phyloP scores from a whole-genome alignment of 2,888 invertebrate genomes.

The Noctua janthina region DNA sequence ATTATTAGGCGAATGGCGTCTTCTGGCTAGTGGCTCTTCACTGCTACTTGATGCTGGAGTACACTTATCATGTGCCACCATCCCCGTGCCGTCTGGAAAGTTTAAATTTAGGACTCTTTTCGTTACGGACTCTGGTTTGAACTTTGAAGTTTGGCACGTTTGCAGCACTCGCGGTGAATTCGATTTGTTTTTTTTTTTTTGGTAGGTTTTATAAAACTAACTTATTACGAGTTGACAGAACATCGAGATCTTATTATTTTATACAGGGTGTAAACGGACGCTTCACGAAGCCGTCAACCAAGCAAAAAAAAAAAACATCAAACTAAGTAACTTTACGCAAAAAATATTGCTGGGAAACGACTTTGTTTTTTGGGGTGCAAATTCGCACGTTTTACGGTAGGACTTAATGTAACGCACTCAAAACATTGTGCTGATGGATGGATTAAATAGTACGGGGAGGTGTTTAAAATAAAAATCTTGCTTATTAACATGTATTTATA shows the following conservation, averaged over 20 bases:
- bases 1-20: conserved; percentile 81
- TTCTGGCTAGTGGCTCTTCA: conserved; percentile 66
- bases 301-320: too few relatives aligned
- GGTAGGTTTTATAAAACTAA: background rate
- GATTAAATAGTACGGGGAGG: too few relatives aligned
- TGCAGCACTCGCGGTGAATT: conserved; percentile 22
- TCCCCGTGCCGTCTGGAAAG: conserved; percentile 53
- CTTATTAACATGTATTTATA: too few relatives aligned
- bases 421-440: too few relatives aligned
- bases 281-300: too few relatives aligned
- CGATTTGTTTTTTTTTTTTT: conserved; percentile 8
- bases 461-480: too few relatives aligned
- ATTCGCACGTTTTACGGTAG: too few relatives aligned
- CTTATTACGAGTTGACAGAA: background rate
- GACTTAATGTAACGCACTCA: too few relatives aligned
- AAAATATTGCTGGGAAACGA: too few relatives aligned
- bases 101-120: conserved; percentile 55
- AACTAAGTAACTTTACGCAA: too few relatives aligned
- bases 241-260: background rate
- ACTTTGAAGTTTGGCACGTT: conserved; percentile 44
- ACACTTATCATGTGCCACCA: conserved; percentile 59
- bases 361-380: too few relatives aligned
- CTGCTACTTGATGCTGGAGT: conserved; percentile 59
- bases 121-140: conserved; percentile 30
- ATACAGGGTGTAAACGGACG: too few relatives aligned